Conservation (phyloP, 1,140 invertebrate genomes). For the Penaeus indicus region DNA sequence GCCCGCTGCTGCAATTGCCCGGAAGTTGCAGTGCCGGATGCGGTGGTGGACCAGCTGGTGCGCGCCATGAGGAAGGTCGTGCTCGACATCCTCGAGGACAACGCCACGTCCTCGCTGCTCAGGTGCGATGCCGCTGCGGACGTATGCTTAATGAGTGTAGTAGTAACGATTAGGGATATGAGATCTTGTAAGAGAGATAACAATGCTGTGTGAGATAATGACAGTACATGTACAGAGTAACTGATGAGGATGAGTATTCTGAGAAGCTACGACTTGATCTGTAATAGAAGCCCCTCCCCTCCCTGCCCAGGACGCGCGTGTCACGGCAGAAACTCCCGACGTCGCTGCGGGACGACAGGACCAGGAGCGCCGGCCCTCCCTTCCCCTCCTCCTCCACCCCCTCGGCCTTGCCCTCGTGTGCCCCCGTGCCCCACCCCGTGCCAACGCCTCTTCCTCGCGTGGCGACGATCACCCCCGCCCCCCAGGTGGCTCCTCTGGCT, state of each 20-base stretch:
- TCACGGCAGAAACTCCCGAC: constrained; percentile 46
- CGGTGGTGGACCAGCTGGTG: constrained; percentile 52
- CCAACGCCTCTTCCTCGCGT: background rate
- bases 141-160: no score
- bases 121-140: constrained; percentile 11
- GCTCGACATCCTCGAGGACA: constrained; percentile 57
- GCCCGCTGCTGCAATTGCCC: constrained; percentile 59
- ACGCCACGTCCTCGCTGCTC: constrained; percentile 48
- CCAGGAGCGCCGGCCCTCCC: constrained; percentile 17
- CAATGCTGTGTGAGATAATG: no score
- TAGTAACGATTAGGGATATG: no score
- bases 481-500: background rate
- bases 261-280: no score
- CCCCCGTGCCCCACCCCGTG: constrained; percentile 32
- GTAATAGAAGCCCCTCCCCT: no score
- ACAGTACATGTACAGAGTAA: no score
- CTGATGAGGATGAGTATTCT: no score
- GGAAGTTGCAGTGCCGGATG: constrained; percentile 29
- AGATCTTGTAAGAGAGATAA: no score
- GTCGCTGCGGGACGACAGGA: constrained; percentile 43
- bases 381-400: constrained; percentile 19
- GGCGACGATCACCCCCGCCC: background rate
- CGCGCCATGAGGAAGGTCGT: constrained; percentile 54
- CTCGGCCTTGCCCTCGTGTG: constrained; percentile 36
- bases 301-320: constrained; percentile 13